Conservation (phyloP, 2,888 invertebrate species). For the Pherbina coryleti region DNA sequence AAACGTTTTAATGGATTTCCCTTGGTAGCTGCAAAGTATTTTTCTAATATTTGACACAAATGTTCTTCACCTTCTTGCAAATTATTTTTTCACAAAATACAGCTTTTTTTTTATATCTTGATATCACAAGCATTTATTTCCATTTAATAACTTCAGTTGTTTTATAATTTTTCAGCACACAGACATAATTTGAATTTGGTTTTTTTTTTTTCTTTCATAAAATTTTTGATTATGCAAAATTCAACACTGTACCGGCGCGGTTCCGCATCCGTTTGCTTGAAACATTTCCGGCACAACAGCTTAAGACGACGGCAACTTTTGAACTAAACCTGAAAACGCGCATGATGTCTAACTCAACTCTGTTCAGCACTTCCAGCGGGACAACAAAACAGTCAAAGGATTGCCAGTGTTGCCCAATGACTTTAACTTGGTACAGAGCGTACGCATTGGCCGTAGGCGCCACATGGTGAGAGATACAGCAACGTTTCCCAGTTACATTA, state of each 20-base stretch:
- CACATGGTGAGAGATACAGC: not conserved
- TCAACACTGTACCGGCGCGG: slow-evolving; percentile 57
- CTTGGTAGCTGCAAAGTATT: no score
- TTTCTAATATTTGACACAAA: no score
- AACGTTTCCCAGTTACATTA: not conserved
- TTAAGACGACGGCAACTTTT: slow-evolving; percentile 60
- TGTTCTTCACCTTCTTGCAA: no score
- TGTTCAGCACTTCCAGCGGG: slow-evolving; percentile 34
- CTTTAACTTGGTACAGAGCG: not conserved
- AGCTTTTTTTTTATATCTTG: not conserved
- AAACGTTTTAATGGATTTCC: not conserved
- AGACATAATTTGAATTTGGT: slow-evolving; percentile 52
- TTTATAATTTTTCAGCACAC: no score
- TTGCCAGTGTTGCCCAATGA: slow-evolving; percentile 3
- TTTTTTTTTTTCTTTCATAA: not conserved
- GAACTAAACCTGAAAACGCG: slow-evolving; percentile 54
- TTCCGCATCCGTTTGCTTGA: slow-evolving; percentile 52
- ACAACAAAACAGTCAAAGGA: slow-evolving; percentile 9
- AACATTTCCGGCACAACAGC: slow-evolving; percentile 55
- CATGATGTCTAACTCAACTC: slow-evolving; percentile 13
- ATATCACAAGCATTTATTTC: not conserved
- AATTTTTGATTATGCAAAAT: slow-evolving; percentile 59
- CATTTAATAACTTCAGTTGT: not conserved
- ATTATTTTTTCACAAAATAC: not conserved
- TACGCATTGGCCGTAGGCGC: slow-evolving; percentile 11